A percentile compares a stretch with the other conserved stretches of the same genome.
These are phyloP conservation scores for Origma solitaria DNA, from an alignment of 2,113 vertebrate species.

Conservation along the genomic window DNA sequence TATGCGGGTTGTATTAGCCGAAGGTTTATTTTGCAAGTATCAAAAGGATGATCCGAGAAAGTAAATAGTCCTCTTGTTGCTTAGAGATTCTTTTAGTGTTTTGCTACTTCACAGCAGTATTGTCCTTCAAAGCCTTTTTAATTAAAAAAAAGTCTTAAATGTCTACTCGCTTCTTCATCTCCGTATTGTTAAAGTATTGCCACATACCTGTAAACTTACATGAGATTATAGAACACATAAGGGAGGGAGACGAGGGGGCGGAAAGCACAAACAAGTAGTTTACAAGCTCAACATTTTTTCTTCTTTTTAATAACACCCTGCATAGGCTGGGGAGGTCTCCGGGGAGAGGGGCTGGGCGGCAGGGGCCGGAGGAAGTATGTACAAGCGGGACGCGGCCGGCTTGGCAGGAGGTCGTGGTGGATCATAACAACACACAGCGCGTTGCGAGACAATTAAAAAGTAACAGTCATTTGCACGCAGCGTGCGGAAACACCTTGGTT, in stretches of 20 bases:
- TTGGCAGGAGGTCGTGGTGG: constrained; percentile 45
- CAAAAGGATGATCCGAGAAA: constrained; percentile 63
- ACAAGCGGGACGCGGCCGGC: constrained; percentile 32
- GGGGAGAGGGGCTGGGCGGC: not conserved
- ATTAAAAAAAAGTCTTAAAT: constrained; percentile 47
- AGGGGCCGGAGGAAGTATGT: not conserved
- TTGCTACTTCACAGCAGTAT: constrained; percentile 58
- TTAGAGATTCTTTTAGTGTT: constrained; percentile 60
- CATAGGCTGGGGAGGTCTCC: not conserved
- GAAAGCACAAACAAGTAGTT: constrained; percentile 75
- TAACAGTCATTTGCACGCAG: constrained; percentile 83
- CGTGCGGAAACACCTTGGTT: constrained; percentile 62
- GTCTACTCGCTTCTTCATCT: constrained; percentile 66
- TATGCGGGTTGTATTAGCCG: constrained; percentile 4
- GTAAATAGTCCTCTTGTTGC: constrained; percentile 62
- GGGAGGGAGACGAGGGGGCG: not conserved
- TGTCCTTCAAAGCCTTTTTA: constrained; percentile 62
- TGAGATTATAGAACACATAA: constrained; percentile 43
- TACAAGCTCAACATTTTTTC: constrained; percentile 71
- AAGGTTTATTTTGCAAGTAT: constrained; percentile 59
- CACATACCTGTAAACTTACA: constrained; percentile 77
- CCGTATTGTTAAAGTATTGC: constrained; percentile 73
- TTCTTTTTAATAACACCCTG: constrained; percentile 61
- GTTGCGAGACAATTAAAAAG: constrained; percentile 74
- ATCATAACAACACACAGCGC: constrained; percentile 63